Percentiles rank a stretch among this genome's conserved stretches.
phyloP scores from a whole-genome alignment of 1,140 invertebrate genomes.

The Drosophila parabipectinata region DNA sequence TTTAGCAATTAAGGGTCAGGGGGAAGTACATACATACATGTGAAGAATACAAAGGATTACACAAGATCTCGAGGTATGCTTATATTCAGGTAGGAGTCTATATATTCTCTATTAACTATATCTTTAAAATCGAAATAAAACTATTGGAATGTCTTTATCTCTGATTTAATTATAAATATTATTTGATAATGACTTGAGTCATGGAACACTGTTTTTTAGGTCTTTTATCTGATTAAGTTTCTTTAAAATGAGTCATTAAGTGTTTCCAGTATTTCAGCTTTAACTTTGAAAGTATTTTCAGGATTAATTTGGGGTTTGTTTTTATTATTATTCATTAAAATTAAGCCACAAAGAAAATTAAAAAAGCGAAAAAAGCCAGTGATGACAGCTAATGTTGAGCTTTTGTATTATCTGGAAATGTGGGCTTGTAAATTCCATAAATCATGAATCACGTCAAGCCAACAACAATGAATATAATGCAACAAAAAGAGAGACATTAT shows the following conservation, averaged over 20 bases:
- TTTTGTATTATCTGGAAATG: slow-evolving; percentile 43
- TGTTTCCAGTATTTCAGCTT: neutral
- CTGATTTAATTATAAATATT: neutral
- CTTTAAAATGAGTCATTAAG: neutral
- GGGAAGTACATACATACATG: neutral
- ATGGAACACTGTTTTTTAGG: neutral
- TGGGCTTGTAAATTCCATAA: slow-evolving; percentile 55
- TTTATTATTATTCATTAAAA: neutral
- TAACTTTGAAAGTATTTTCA: neutral
- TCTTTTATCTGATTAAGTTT: neutral
- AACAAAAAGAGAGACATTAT: neutral
- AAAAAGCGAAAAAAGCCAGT: slow-evolving; percentile 10
- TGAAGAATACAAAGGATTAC: neutral
- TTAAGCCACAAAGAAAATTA: neutral
- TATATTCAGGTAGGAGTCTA: neutral
- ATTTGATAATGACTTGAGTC: slow-evolving; percentile 7
- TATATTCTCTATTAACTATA: neutral
- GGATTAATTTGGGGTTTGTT: neutral
- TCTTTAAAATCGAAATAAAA: neutral
- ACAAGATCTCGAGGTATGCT: neutral
- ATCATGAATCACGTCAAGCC: slow-evolving; percentile 55
- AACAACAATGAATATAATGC: slow-evolving; percentile 30
- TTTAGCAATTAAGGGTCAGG: neutral
- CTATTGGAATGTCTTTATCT: neutral
- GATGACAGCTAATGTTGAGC: slow-evolving; percentile 37